A percentile compares a stretch with the other conserved stretches of the same genome.
phyloP scores from a whole-genome alignment of 2,797 vertebrate species.

The Pagetopsis macropterus region DNA sequence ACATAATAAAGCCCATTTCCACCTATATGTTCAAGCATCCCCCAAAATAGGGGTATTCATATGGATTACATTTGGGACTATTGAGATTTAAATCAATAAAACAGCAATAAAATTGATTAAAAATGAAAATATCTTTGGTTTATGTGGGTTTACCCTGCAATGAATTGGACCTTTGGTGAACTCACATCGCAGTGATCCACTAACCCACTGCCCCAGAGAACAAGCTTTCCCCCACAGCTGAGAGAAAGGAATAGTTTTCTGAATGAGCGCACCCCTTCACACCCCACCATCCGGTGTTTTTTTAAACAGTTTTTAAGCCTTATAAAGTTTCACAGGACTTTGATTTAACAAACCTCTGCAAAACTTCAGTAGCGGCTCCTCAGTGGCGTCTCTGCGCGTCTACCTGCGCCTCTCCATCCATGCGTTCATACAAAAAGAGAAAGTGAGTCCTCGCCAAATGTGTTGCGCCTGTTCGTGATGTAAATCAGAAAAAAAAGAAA shows the following conservation, averaged over 20 bases:
- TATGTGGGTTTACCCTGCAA: neutral
- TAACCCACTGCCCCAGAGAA: slow-evolving; percentile 67
- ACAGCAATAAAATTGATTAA: neutral
- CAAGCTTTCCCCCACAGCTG: neutral
- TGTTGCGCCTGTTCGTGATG: neutral
- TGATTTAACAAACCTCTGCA: slow-evolving; percentile 72
- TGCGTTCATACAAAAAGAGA: slow-evolving; percentile 38
- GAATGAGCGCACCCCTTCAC: slow-evolving; percentile 9
- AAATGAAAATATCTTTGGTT: neutral
- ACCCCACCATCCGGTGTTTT: neutral
- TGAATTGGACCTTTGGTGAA: slow-evolving; percentile 27
- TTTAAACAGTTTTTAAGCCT: neutral
- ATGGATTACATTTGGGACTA: neutral
- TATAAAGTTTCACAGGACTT: neutral
- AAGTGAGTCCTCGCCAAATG: slow-evolving; percentile 10
- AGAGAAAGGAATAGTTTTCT: neutral
- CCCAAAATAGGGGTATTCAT: no score
- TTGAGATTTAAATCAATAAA: neutral
- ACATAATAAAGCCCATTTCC: neutral
- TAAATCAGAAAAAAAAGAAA: neutral
- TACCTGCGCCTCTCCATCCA: slow-evolving; percentile 74
- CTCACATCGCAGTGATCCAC: slow-evolving; percentile 55
- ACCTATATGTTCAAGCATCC: neutral
- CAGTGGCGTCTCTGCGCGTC: slow-evolving; percentile 55
- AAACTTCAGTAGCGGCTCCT: slow-evolving; percentile 71